phyloP scores from a whole-genome alignment of 2,888 invertebrate species.

The Kryphioiulus occultus region DNA sequence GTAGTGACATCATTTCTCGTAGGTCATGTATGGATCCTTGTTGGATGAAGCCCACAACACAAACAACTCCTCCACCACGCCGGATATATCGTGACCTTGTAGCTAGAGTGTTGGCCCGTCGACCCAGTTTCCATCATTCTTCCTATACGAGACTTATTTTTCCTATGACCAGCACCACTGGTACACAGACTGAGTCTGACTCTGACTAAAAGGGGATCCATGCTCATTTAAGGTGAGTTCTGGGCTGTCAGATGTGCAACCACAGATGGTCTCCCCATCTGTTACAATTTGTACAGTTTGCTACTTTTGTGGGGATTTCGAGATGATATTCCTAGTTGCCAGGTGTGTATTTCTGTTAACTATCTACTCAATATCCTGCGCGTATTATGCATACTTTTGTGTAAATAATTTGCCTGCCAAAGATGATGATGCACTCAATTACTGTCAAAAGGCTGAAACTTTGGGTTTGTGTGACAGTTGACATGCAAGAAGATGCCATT shows the following conservation, averaged over 20 bases:
- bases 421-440: conserved; percentile 18
- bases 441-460: neutral
- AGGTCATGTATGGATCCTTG: conserved; percentile 44
- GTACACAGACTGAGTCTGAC: conserved; percentile 48
- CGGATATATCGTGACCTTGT: conserved; percentile 48
- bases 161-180: conserved; percentile 42
- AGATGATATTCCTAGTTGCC: neutral
- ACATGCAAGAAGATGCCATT: neutral
- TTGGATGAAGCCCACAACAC: conserved; percentile 43
- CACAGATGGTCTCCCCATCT: neutral
- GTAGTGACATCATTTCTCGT: neutral
- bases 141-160: conserved; percentile 10
- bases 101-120: conserved; percentile 44
- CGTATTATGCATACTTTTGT: neutral
- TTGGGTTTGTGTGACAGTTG: neutral
- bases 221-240: neutral
- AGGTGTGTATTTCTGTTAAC: neutral
- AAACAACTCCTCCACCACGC: neutral
- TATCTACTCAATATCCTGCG: neutral
- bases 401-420: conserved; percentile 20
- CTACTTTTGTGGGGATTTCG: neutral
- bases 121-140: neutral
- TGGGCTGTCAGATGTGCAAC: neutral
- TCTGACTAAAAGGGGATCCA: neutral
- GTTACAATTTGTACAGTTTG: conserved; percentile 1